These are phyloP conservation scores for Hypercompe scribonia DNA, from an alignment of 2,888 invertebrate species.

Conservation along the genomic window DNA sequence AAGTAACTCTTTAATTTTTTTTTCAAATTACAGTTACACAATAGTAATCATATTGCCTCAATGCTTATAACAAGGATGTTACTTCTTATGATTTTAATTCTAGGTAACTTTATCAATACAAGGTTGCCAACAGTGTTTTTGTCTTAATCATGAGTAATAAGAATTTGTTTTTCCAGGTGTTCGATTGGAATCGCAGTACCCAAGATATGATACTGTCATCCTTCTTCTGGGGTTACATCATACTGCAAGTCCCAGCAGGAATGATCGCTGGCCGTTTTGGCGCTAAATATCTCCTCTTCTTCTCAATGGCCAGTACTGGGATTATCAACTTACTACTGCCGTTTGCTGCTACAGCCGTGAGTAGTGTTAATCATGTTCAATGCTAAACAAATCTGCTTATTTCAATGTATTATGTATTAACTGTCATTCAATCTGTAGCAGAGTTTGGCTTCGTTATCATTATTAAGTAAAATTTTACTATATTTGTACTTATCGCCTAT, in stretches of 20 bases:
- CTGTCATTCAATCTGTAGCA: no score
- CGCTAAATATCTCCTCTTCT: slow-evolving; percentile 89
- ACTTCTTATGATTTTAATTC: not conserved
- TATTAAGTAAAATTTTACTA: no score
- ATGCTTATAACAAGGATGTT: no score
- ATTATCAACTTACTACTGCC: slow-evolving; percentile 74
- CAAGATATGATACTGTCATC: slow-evolving; percentile 90
- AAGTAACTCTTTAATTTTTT: no score
- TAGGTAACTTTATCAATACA: not conserved
- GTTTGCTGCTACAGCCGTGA: slow-evolving; percentile 69
- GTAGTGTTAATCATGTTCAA: not conserved
- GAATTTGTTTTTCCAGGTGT: slow-evolving; percentile 67
- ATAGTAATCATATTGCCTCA: no score
- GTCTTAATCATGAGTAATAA: not conserved
- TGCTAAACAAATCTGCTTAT: not conserved
- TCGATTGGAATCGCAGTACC: slow-evolving; percentile 86
- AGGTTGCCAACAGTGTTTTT: not conserved
- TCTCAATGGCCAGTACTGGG: slow-evolving; percentile 73
- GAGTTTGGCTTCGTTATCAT: no score
- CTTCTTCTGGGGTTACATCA: slow-evolving; percentile 93
- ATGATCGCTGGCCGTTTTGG: slow-evolving; percentile 92
- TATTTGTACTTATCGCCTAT: no score
- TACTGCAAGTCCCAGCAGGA: slow-evolving; percentile 91
- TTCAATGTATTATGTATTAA: not conserved
- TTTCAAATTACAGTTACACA: no score